Evolutionary conservation across 37 sponge, comb jelly and placozoan species (phyloP), one percentile per base, ranked within the genome.

Genomic region (Hexactinellida sp.): DNA sequence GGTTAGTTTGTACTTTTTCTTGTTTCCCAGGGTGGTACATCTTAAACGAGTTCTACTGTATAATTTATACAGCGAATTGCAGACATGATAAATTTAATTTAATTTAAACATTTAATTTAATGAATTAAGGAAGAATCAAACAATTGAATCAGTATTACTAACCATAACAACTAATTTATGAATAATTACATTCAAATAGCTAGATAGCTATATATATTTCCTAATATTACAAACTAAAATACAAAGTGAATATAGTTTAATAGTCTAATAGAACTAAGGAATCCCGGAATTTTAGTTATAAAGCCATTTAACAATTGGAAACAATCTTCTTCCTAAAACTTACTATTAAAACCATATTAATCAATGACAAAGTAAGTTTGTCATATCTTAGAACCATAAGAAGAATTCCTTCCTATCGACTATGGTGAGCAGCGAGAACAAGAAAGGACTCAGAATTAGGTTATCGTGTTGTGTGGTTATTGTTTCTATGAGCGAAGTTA

Each of bases 381-480:
- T 7, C 30, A 63, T 7, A 25, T 7, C 13, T 63, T n/a, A 63
- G 13, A 63, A 63, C 76, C 76, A 63, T 21, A 25, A 63, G 76
- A 63, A 63, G 76, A 63, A 63, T 25, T 63, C 76, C 34, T 63
- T 63, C 76, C 76, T 63, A n/a, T 63, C 76, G 32, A 63, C 30
- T 7, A 87, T 36, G 1, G 91, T 37, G 0, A 88, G 54, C 10
- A 94, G 54, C 1, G 89, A 82, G 38, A 88, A 90, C 25, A 88
- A 86, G 36, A 91, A 88, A 0, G 85, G 55, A 0, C 87, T 71
- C 38, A 94, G 83, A 37, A 92, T 88, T 24, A 94, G 90, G 39
- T 94, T 94, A 87, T 94, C 95, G 36, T 91, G 88, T 39, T 94
- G 95, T 32, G 83, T 36, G 0, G 95, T 94, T 83, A 93, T 91